phyloP scores from a whole-genome alignment of 2,888 invertebrate genomes.

The Heliconius charithonia region DNA sequence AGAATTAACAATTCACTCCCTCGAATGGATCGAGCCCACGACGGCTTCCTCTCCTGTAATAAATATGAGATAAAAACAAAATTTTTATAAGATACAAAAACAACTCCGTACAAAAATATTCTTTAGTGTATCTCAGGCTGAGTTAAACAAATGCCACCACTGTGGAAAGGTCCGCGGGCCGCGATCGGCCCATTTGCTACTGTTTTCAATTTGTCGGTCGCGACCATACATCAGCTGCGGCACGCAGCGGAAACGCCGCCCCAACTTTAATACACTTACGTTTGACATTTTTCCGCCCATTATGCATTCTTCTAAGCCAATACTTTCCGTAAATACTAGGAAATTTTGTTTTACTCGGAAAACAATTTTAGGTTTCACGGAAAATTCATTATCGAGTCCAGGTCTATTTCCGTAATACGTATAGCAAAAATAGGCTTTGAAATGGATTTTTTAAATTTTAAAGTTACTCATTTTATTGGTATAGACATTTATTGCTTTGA shows the following conservation, averaged over 20 bases:
- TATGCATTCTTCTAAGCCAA: conserved; percentile 75
- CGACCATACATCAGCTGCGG: conserved; percentile 74
- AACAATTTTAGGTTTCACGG: conserved; percentile 35
- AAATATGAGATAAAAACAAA: not conserved
- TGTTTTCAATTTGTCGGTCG: conserved; percentile 77
- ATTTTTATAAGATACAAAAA: not conserved
- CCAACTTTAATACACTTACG: conserved; percentile 78
- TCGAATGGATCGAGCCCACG: too few relatives aligned
- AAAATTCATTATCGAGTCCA: conserved; percentile 19
- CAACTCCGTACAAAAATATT: not conserved
- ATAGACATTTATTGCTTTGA: not conserved
- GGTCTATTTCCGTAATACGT: conserved; percentile 9
- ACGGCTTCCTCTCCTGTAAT: not conserved
- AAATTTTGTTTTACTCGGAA: conserved; percentile 53
- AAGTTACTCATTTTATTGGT: not conserved
- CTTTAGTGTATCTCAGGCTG: conserved; percentile 26
- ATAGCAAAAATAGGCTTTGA: not conserved
- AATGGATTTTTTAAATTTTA: not conserved
- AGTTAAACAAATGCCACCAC: conserved; percentile 51
- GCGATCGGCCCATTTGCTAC: conserved; percentile 76
- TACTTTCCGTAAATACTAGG: conserved; percentile 66
- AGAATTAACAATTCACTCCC: too few relatives aligned
- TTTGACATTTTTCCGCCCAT: conserved; percentile 77
- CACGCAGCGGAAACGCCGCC: conserved; percentile 64
- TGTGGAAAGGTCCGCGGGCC: conserved; percentile 58